Evolutionary conservation across 2,113 vertebrate species (phyloP), one percentile per base, ranked within the genome.

Genomic region (Corythaeola cristata): DNA sequence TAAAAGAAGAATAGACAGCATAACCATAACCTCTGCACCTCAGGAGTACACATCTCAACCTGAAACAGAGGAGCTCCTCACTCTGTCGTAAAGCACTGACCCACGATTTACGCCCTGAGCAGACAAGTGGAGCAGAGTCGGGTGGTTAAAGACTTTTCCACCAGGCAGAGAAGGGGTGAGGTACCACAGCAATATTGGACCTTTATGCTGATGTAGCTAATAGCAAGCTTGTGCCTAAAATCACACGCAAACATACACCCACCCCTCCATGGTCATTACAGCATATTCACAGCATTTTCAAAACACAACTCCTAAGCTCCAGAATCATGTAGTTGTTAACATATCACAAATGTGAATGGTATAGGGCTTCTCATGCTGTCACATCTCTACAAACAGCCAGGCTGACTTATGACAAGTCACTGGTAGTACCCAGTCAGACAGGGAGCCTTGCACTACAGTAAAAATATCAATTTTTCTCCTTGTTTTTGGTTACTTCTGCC

Each of bases 311-410:
- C 50, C 32, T 30, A 21, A 55, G n/a, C 20, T 67, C 26, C 39
- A 50, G 45, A 90, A 18, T 15, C 23, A 21, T 4, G 10, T 12
- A 39, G 17, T 44, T 44, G 18, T n/a, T 27, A 63, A 27, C 5
- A 24, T 2, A 44, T 26, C 37, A 26, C 35, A 56, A 27, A 56
- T 0, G 0, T 13, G 20, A 8, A 12, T 3, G 1, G 5, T 30
- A 33, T 3, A 60, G 9, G 5, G 13, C 32, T 4, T 33, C 45
- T 37, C 37, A 17, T 15, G 15, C 17, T 44, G 8, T 15, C 26
- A 21, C 14, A n/a, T 26, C 30, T 41, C 47, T 23, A 13, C 44
- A 44, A 44, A 30, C 11, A 73, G 37, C 6, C 26, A 52, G 17
- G 44, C 33, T 45, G 41, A 44, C 15, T 33, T 55, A 4, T 3